Evolutionary conservation across 37 sponge, comb jelly and placozoan species (phyloP).

Genomic region (Axinella damicornis): DNA sequence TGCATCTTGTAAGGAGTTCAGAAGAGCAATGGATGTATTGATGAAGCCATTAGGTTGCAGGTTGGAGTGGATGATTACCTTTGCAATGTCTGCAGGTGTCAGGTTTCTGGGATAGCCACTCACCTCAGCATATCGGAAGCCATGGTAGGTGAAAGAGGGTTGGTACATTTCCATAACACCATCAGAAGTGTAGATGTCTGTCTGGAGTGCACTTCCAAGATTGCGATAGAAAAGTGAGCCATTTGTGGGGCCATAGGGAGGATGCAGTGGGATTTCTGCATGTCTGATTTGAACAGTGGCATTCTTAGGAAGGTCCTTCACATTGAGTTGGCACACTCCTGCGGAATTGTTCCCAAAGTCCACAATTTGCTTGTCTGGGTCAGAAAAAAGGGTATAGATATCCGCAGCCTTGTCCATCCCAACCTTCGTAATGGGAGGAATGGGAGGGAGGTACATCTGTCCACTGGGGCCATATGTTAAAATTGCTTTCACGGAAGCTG

Average conservation of each 20-base stretch:
- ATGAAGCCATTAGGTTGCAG: slow-evolving; percentile 34
- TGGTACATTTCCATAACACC: slow-evolving; percentile 27
- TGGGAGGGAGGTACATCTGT: slow-evolving; percentile 22
- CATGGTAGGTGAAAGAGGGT: slow-evolving; percentile 81
- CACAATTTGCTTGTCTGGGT: slow-evolving; percentile 48
- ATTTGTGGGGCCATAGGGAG: slow-evolving; percentile 60
- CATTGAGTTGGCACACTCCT: slow-evolving; percentile 53
- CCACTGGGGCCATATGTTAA: slow-evolving; percentile 50
- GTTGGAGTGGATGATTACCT: slow-evolving; percentile 28
- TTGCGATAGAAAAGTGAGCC: slow-evolving; percentile 64
- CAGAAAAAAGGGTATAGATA: slow-evolving; percentile 26
- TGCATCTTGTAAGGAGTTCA: slow-evolving; percentile 55
- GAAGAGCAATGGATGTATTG: slow-evolving; percentile 32
- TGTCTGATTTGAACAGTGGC: slow-evolving; percentile 33
- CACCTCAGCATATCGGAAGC: slow-evolving; percentile 74
- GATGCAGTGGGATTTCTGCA: slow-evolving; percentile 65
- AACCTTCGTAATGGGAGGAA: slow-evolving; percentile 45
- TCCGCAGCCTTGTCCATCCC: slow-evolving; percentile 14
- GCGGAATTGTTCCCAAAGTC: slow-evolving; percentile 73
- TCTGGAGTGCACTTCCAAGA: slow-evolving; percentile 42
- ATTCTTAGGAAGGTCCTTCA: neutral
- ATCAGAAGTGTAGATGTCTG: slow-evolving; percentile 33
- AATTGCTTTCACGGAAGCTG: slow-evolving; percentile 9
- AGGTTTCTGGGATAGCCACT: slow-evolving; percentile 45
- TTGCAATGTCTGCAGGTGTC: slow-evolving; percentile 35